Conservation (phyloP, 2,797 vertebrate genomes). For the Gymnopithys bicolor region DNA sequence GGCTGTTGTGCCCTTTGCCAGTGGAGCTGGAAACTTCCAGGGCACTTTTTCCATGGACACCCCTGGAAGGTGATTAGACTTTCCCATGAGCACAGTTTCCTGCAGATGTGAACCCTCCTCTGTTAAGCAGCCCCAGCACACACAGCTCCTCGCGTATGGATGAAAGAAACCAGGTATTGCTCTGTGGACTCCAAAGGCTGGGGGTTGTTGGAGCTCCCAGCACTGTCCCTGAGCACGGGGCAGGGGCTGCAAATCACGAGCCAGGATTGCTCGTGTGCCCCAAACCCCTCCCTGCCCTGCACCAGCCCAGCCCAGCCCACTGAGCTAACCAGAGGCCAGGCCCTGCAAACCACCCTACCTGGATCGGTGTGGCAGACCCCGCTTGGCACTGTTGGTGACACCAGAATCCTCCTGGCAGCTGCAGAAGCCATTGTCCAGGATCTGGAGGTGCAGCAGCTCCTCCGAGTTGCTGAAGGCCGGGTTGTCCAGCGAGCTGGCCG, state of each 20-base stretch:
- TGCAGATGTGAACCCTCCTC: not conserved
- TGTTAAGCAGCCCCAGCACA: not conserved
- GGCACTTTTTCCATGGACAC: not conserved
- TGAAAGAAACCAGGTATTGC: not conserved
- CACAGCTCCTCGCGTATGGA: accelerated
- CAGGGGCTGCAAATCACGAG: not conserved
- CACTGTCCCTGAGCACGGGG: accelerated
- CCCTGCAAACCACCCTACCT: not conserved
- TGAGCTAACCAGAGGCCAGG: accelerated
- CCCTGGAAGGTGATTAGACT: not conserved
- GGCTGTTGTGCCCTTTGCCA: not conserved
- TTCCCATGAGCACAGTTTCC: not conserved
- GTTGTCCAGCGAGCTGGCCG: slow-evolving; percentile 86
- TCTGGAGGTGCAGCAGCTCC: slow-evolving; percentile 86
- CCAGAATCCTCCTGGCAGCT: slow-evolving; percentile 81
- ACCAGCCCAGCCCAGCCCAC: accelerated
- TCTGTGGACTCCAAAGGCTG: accelerated
- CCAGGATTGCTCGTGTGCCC: not conserved
- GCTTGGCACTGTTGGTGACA: slow-evolving; percentile 73
- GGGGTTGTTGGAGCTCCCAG: accelerated
- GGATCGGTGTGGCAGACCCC: accelerated
- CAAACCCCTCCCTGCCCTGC: not conserved
- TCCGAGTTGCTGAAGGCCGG: slow-evolving; percentile 87
- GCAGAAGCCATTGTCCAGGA: slow-evolving; percentile 82
- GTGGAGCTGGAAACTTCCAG: not conserved